Percentiles rank a stretch among this genome's conserved stretches.
Conservation (phyloP, 2,797 vertebrate species). For the Rhabdophis nuchalis region DNA sequence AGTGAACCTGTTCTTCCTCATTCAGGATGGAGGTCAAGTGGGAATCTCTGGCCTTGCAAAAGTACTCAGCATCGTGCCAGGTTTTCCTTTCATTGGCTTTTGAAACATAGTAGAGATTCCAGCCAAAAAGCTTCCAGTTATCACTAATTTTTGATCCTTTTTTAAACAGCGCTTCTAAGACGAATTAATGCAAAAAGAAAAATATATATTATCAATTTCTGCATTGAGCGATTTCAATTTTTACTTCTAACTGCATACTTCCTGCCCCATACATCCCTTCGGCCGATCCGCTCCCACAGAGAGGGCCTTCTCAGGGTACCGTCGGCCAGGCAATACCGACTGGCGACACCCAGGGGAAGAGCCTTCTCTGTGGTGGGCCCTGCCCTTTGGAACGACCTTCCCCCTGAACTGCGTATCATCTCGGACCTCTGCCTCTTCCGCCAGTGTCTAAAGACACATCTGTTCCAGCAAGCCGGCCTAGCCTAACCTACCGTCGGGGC, state of each 20-base stretch:
- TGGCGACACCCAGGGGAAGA: no score
- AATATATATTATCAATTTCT: neutral
- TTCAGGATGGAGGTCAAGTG: constrained; percentile 32
- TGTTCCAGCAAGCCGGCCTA: no score
- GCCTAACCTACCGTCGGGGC: no score
- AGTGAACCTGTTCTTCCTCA: constrained; percentile 32
- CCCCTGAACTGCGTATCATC: no score
- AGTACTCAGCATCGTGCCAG: neutral
- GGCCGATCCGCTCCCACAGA: no score
- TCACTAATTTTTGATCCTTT: neutral
- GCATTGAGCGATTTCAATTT: neutral
- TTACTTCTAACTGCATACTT: neutral
- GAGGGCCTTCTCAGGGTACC: no score
- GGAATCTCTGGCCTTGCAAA: constrained; percentile 10
- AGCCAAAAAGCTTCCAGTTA: constrained; percentile 15
- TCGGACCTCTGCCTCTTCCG: no score
- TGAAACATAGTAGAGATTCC: constrained; percentile 39
- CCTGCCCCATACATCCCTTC: no score
- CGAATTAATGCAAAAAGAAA: neutral
- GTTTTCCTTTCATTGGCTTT: neutral
- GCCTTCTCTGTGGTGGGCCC: no score
- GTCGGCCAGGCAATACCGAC: no score
- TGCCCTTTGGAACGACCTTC: no score
- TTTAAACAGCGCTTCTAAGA: neutral
- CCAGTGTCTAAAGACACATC: no score